phyloP scores from a whole-genome alignment of 2,888 invertebrate genomes.

The Mesorhabditis belari region DNA sequence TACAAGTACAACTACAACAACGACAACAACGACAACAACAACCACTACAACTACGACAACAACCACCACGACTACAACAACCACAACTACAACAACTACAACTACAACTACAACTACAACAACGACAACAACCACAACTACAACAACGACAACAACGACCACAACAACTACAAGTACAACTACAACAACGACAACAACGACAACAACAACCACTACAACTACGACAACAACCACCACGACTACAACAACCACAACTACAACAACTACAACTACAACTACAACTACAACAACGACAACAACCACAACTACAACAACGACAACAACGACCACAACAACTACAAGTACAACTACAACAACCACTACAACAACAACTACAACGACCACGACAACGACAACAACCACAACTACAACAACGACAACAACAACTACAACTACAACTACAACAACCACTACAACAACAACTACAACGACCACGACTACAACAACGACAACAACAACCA shows the following conservation, averaged over 20 bases:
- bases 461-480: neutral
- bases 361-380: neutral
- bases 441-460: neutral
- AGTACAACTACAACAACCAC: neutral
- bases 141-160: too few species aligned
- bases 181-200: too few species aligned
- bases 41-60: too few species aligned
- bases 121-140: too few species aligned
- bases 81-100: too few species aligned
- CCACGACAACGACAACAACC: neutral
- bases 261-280: neutral
- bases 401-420: neutral
- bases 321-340: neutral
- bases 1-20: too few species aligned
- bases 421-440: neutral
- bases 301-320: neutral
- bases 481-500: neutral
- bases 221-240: neutral
- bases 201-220: too few species aligned
- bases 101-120: too few species aligned
- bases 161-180: too few species aligned
- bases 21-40: too few species aligned
- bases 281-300: neutral
- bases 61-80: too few species aligned
- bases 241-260: neutral